phyloP scores from a whole-genome alignment of 2,888 invertebrate species.

The Drosophila borborema region DNA sequence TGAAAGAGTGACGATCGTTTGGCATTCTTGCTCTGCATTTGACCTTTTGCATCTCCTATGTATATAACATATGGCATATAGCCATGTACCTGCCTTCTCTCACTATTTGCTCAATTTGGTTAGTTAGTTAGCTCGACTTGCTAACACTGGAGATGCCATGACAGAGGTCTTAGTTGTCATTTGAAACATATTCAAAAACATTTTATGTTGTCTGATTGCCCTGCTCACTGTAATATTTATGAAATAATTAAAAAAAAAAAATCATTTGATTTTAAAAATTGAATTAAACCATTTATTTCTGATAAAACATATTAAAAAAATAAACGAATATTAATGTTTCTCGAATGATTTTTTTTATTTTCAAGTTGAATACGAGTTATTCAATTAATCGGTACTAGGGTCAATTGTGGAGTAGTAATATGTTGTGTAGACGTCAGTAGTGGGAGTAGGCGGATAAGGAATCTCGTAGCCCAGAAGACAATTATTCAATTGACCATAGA shows the following conservation, averaged over 20 bases:
- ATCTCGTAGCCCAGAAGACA: slow-evolving; percentile 27
- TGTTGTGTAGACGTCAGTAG: not conserved
- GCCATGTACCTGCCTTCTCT: too few species aligned
- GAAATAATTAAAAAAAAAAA: not conserved
- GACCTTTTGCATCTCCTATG: too few species aligned
- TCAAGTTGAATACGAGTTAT: not conserved
- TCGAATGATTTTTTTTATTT: not conserved
- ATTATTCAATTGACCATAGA: slow-evolving; percentile 44
- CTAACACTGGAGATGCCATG: not conserved
- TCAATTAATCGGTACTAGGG: not conserved
- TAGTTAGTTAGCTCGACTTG: too few species aligned
- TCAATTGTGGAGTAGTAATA: not conserved
- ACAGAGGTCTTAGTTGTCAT: not conserved
- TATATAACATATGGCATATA: too few species aligned
- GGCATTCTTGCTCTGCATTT: too few species aligned
- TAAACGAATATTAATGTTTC: not conserved
- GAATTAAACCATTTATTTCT: too few species aligned
- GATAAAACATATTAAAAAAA: too few species aligned
- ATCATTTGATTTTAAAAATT: too few species aligned
- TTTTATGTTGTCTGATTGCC: not conserved
- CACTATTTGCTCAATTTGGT: too few species aligned
- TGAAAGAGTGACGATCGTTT: too few species aligned
- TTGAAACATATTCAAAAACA: not conserved
- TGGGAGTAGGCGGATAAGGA: not conserved
- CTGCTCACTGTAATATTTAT: not conserved